A percentile compares a stretch with the other conserved stretches of the same genome.
These are phyloP conservation scores for Agrilus cyanescens DNA, from an alignment of 2,888 invertebrate species.

Conservation along the genomic window DNA sequence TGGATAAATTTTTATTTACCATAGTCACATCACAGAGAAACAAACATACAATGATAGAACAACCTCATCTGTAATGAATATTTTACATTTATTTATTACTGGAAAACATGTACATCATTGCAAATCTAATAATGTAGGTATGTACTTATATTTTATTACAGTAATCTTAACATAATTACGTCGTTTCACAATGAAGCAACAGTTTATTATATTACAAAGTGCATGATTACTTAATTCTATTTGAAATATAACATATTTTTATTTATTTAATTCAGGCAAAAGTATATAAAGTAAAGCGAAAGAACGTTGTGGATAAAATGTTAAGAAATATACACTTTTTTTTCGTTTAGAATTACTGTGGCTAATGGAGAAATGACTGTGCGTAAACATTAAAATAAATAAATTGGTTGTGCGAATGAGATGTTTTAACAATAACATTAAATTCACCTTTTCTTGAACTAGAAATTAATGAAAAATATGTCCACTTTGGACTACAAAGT, in stretches of 20 bases:
- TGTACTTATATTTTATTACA: constrained; percentile 22
- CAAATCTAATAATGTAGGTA: constrained; percentile 25
- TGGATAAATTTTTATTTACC: constrained; percentile 37
- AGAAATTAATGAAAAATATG: constrained; percentile 15
- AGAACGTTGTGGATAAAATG: no score
- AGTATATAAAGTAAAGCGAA: no score
- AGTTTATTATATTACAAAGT: constrained; percentile 25
- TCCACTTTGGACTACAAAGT: constrained; percentile 39
- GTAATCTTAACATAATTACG: constrained; percentile 26
- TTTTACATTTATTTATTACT: constrained; percentile 34
- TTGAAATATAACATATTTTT: no score
- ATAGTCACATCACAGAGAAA: constrained; percentile 38
- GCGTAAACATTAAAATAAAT: no score
- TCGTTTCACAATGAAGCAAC: constrained; percentile 33
- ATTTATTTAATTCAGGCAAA: no score
- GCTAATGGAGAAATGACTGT: no score
- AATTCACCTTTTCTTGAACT: no score
- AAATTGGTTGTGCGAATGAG: no score
- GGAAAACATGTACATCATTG: constrained; percentile 34
- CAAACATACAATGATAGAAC: constrained; percentile 37
- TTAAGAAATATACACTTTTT: no score
- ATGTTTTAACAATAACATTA: constrained; percentile 8
- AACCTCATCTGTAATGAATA: constrained; percentile 31
- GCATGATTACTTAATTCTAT: constrained; percentile 7
- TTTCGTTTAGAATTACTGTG: no score